Evolutionary conservation across 2,888 invertebrate genomes (phyloP), one percentile per base, ranked within the genome.

Genomic region (Polydrusus pterygomalis): DNA sequence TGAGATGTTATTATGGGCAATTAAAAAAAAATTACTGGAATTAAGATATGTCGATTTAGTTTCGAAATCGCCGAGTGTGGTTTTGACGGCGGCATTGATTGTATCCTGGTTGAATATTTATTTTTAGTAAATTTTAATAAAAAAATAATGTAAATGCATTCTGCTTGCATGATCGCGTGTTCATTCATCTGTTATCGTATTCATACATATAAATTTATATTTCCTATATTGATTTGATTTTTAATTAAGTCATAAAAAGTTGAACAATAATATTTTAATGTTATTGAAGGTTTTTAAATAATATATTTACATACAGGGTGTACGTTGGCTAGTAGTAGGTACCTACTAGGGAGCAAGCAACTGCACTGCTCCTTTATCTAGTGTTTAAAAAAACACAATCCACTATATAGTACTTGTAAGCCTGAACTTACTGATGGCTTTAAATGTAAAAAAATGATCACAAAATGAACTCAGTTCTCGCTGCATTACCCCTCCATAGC

Each of bases 41-140:
- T 69, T 69, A 58, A 69, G 45, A 69, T n/a, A 25, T 58, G 68
- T 58, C 58, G 67, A 54, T 67, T 67, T 54, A 67, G 54, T 67
- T 67, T 67, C 38, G 54, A 67, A 54, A 54, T 54, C 64, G 64
- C 64, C 8, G 8, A 7, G 25, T 67, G 67, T 40, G 67, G 67
- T 67, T 67, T 67, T 67, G 17, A 38, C 43, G 68, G 45, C 43
- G 68, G 45, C 58, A 69, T 69, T 69, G 68, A 54, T 38, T 56
- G 15, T 20, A 69, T 69, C 68, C 68, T 69, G 68, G 68, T 58
- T 56, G 68, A 43, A 69, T 69, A 58, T 69, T 58, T 43, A 54
- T 38, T 54, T 67, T 67, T 17, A 60, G 38, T 30, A 18, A 15
- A 60, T 38, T 54, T 18, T 54, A 18, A 58, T 43, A 58, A 38